Conservation (phyloP, 1,140 invertebrate genomes). For the Thalassaphorura encarpata region DNA sequence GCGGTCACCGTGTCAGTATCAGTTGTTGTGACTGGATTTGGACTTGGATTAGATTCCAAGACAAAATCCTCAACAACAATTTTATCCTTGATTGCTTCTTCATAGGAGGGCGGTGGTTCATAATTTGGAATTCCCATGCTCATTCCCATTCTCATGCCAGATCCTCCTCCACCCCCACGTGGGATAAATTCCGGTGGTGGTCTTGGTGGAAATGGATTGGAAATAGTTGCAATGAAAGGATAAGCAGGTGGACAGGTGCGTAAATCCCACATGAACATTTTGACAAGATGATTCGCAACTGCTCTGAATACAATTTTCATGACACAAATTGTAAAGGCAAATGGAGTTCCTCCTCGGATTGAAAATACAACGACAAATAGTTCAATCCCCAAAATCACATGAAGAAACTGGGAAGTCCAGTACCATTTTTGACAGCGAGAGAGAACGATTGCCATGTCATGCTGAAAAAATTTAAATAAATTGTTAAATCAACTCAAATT, state of each 20-base stretch:
- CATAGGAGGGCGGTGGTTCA: constrained; percentile 1
- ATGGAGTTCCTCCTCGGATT: not conserved
- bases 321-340: not conserved
- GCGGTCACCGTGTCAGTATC: too few relatives aligned
- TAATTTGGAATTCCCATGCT: not conserved
- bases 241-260: not conserved
- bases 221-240: not conserved
- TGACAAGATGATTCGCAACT: constrained; percentile 3
- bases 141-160: not conserved
- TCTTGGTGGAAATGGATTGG: not conserved
- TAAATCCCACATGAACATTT: constrained; percentile 9
- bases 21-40: too few relatives aligned
- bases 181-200: not conserved
- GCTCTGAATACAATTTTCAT: constrained; percentile 1
- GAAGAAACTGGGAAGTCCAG: constrained; percentile 2
- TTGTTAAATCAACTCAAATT: too few relatives aligned
- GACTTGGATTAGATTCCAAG: too few relatives aligned
- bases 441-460: not conserved
- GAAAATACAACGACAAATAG: constrained; percentile 1
- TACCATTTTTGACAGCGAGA: constrained; percentile 3
- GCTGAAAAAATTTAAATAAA: not conserved
- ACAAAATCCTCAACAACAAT: too few relatives aligned
- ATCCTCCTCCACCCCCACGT: not conserved
- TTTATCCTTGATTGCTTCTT: constrained; percentile 1
- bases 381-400: not conserved